Base-by-base conservation (phyloP, 2,888 invertebrate species). In the Steinernema scapterisci region DNA sequence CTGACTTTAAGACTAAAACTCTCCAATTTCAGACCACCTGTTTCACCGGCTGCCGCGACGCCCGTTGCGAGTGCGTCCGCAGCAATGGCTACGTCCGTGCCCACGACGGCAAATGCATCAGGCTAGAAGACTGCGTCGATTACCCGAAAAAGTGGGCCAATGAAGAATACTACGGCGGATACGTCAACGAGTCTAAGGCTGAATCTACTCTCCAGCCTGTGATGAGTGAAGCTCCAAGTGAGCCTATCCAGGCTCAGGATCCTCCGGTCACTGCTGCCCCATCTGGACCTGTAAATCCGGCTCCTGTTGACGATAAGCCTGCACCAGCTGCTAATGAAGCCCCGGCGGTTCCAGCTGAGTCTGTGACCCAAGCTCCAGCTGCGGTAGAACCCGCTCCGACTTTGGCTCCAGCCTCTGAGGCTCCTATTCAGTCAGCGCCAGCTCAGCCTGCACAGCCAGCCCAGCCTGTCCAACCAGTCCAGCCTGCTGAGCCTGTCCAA, bases 91-190 rank as follows among this genome's bases (percentile, higher is more conserved):
- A 73, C 71, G 80, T 82, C 6, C 76, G 80, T 0, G 77, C 80
- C 1, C 74, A 77, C 38, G 82, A 80, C 48, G 80, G 80, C 2
- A 78, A 78, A 7, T 80, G 80, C 45, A 80, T 80, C 51, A 43
- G 44, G 19, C 23, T 71, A 25, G 52, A 31, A 38, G 82, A 82
- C 46, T 80, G 80, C 52, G 54, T 70, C 19, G 75, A 25, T 0
- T 80, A 80, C 27, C 63, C 63, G 1, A 16, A 16, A 11, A 6
- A 11, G 11, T 63, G 63, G 63, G 63, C 63, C 31, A 63, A 63
- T 16, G 63, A 63, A 31, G 63, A 63, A 27, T 63, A 63, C 63
- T 63, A 63, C 31, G 63, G 63, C 31, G 63, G 63, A 16, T 63
- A 63, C 63, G n/a, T 31, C 31, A 63, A 16, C 13, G 27, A 7